Evolutionary conservation across 2,888 invertebrate species (phyloP), one percentile per base, ranked within the genome.

Genomic region (Cryptus armator): DNA sequence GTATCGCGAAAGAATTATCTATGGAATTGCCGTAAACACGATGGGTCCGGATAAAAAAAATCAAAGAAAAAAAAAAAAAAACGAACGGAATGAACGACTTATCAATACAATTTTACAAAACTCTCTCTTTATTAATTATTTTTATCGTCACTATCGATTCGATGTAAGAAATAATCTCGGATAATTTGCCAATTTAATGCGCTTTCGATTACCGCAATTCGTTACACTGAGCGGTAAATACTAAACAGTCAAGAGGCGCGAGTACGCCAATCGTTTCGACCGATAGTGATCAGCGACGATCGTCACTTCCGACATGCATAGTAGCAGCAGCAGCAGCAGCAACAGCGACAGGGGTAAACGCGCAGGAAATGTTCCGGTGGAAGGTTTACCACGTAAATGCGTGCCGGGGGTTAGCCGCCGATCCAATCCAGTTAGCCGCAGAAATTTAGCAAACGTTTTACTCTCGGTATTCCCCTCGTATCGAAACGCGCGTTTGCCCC

Each of bases 371-470:
- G 14, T 43, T 68, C 14, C 43, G 62, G 16, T 4, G 62, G 51
- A 37, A 62, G 62, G 44, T 32, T 70, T 43, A 76, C 75, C 76
- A 29, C 81, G 70, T 62, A 37, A 81, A 76, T 53, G 67, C 62
- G 44, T 56, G 29, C 62, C 43, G 59, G 62, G 32, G 62, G 64
- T 75, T 53, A 64, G 70, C 43, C 51, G 44, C 3, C 43, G 51
- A 72, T 12, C 56, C 56, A 24, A 71, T 71, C 37, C 46, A 71
- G 77, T 67, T 72, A 67, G 66, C 67, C 77, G 37, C 82, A 24
- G 67, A 67, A 83, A 78, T 83, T 72, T 62, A 51, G 56, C 29
- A 16, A 78, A 19, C 48, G 62, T 43, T 82, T 68, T 83, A 67
- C 48, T 44, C 48, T 5, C 48, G 19, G 48, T 37, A 37, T 37